A percentile compares a stretch with the other conserved stretches of the same genome.
Conservation (phyloP, 2,113 vertebrate genomes). For the Equus przewalskii region DNA sequence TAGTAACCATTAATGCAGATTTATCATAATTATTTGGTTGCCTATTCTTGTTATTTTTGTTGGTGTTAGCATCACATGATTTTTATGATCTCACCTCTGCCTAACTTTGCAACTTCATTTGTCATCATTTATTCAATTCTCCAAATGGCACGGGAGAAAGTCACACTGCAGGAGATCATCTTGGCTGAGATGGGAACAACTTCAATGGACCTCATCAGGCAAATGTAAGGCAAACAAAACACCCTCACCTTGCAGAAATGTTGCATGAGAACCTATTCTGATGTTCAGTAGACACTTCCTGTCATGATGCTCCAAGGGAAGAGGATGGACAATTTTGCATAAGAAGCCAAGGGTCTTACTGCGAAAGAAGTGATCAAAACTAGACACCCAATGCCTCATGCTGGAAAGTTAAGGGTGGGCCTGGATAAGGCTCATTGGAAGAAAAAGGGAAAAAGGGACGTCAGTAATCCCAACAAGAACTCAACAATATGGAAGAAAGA, state of each 20-base stretch:
- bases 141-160: not conserved
- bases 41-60: not conserved
- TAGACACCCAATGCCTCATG: not conserved
- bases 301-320: not conserved
- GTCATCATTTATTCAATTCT: not conserved
- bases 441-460: not conserved
- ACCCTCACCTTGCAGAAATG: not conserved
- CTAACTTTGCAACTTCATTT: not conserved
- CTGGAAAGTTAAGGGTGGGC: not conserved
- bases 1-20: not conserved
- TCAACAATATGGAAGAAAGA: not conserved
- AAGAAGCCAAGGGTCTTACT: not conserved
- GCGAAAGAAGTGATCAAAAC: not conserved
- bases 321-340: not conserved
- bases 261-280: not conserved
- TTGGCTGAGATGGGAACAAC: not conserved
- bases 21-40: constrained; percentile 10
- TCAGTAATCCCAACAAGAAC: not conserved
- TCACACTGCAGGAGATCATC: not conserved
- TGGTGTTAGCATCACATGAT: not conserved
- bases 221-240: not conserved
- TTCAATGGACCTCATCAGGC: not conserved
- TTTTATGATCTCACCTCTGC: not conserved
- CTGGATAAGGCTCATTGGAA: not conserved
- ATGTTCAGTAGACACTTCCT: not conserved